Base-by-base conservation (phyloP, 2,797 vertebrate genomes). In the Myripristis jacobus region DNA sequence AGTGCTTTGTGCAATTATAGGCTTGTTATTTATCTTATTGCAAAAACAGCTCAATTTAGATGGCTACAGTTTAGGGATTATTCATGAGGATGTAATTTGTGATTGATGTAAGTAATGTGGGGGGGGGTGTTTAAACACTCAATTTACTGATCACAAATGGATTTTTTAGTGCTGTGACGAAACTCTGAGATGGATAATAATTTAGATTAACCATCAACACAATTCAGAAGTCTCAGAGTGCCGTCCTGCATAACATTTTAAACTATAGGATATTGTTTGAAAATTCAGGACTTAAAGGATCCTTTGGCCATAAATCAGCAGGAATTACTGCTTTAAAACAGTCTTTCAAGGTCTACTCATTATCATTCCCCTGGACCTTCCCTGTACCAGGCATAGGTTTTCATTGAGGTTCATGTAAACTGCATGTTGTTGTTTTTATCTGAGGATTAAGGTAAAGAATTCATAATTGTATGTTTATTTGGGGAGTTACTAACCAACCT, bases 121-220 rank as follows among this genome's bases (percentile, higher is more conserved):
- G 29, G 18, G n/a, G 16, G 68, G 43, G 18, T 21, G 41, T 70
- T 70, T 41, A 68, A 71, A 74, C 58, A 41, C n/a, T 12, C 9
- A 25, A 8, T 22, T 57, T 31, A 8, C 56, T 13, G 43, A 54
- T 22, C 57, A 41, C 36, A 60, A 44, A 60, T 18, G 7, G 29
- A 22, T 50, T 55, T 44, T 16, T 36, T 12, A 22, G 12, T 47
- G 25, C 15, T 18, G 25, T 16, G 59, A 43, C 43, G n/a, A 38
- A 64, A 66, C 29, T 41, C 24, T 16, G n/a, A 41, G 25, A 27
- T 50, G n/a, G 18, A 27, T 36, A 13, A 70, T 46, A 44, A 69
- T 47, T 65, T 4, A 57, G 52, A 59, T 59, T n/a, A 19, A 62
- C n/a, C 29, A 60, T 62, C 44, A 31, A 51, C 27, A 10, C 18